Evolutionary conservation across 2,797 vertebrate genomes (phyloP).

Genomic region (Gallinago nigripennis): DNA sequence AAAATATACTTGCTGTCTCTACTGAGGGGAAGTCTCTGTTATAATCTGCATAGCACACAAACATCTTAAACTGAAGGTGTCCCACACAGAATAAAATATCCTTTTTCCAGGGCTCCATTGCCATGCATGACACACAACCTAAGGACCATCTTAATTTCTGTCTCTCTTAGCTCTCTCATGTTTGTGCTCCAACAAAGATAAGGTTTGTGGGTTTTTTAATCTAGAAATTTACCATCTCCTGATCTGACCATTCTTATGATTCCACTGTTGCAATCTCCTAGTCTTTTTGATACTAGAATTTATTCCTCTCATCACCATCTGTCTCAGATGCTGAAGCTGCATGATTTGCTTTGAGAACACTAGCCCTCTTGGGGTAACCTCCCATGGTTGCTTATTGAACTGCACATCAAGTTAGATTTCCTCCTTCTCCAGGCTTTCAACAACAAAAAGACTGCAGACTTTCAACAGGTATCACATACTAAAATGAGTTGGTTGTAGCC

Average conservation of each 20-base stretch:
- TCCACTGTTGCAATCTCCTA: not conserved
- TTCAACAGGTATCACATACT: not conserved
- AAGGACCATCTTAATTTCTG: not conserved
- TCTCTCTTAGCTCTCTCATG: not conserved
- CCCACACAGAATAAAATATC: not conserved
- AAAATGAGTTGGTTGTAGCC: not conserved
- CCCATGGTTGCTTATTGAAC: not conserved
- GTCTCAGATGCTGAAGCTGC: not conserved
- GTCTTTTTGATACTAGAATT: not conserved
- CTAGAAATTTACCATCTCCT: not conserved
- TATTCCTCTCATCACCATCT: not conserved
- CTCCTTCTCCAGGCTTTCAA: not conserved
- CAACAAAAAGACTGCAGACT: not conserved
- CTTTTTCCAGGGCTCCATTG: not conserved
- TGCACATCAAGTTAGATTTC: not conserved
- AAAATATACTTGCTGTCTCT: not conserved
- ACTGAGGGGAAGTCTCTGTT: not conserved
- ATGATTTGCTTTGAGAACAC: not conserved
- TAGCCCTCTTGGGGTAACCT: not conserved
- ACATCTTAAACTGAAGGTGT: not conserved
- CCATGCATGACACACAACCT: not conserved
- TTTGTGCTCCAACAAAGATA: not conserved
- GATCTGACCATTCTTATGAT: not conserved
- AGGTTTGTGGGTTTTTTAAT: not conserved
- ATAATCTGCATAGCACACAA: not conserved